A percentile compares a stretch with the other conserved stretches of the same genome.
Evolutionary conservation across 2,113 vertebrate species (phyloP).

Genomic region (Miniopterus natalensis): DNA sequence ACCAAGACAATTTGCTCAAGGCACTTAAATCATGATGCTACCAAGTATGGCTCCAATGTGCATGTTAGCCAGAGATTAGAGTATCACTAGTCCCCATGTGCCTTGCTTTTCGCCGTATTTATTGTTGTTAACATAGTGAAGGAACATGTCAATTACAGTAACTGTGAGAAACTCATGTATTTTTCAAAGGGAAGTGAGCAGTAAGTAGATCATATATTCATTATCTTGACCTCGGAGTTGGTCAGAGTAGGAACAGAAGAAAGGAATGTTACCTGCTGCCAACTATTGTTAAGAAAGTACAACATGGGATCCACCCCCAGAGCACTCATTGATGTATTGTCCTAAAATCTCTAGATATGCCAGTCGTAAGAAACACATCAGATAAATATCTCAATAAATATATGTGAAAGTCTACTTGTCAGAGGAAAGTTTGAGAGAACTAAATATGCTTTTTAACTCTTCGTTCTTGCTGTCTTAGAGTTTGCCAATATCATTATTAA

Average conservation of each 20-base stretch:
- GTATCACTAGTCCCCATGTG: background rate
- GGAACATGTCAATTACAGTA: background rate
- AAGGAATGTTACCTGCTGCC: constrained; percentile 82
- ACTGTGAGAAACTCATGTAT: constrained; percentile 55
- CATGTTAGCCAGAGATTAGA: constrained; percentile 13
- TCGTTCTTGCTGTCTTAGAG: constrained; percentile 71
- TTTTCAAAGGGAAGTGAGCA: constrained; percentile 75
- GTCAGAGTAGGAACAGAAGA: constrained; percentile 72
- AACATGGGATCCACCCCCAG: constrained; percentile 80
- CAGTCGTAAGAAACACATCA: constrained; percentile 72
- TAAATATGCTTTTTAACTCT: constrained; percentile 72
- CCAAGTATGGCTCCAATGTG: background rate
- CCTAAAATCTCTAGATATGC: constrained; percentile 73
- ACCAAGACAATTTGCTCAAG: background rate
- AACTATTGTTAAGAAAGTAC: constrained; percentile 75
- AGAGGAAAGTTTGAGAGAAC: constrained; percentile 71
- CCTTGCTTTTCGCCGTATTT: constrained; percentile 55
- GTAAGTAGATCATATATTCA: constrained; percentile 68
- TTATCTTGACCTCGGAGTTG: constrained; percentile 80
- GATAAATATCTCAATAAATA: constrained; percentile 72
- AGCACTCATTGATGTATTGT: constrained; percentile 77
- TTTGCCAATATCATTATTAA: constrained; percentile 77
- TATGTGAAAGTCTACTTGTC: constrained; percentile 63
- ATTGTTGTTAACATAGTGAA: constrained; percentile 50
- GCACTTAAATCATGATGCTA: background rate